Evolutionary conservation across 2,888 invertebrate genomes (phyloP), one percentile per base, ranked within the genome.

Genomic region (Chloroclystis v-ata): DNA sequence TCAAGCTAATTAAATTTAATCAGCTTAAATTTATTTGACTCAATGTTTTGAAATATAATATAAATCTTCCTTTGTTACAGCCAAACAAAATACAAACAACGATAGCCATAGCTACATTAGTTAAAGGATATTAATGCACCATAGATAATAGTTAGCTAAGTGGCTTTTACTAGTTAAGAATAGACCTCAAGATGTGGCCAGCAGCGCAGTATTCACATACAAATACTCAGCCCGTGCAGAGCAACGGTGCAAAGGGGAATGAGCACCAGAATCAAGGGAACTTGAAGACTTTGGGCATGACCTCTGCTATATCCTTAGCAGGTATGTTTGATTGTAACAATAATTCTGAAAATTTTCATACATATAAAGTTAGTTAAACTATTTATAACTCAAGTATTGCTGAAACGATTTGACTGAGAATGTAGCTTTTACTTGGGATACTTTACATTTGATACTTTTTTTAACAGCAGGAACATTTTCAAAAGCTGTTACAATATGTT

Each of bases 281-380:
- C 63, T 75, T 91, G 56, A 90, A 90, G 63, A 93, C 93, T 5
- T 70, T 95, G 69, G 98, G 98, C 45, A 96, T 98, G 93, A 98
- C 98, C 5, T 96, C 97, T 13, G 97, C 98, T 48, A 97, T 98
- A 57, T 97, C 96, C 60, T 89, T 93, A 71, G 96, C 97, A 52
- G 92, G 91, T 97, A 30, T 72, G 78, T 40, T 8, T 6, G 24
- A 6, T 24, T 24, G 24, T 5, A 24, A n/a, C n/a, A n/a, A n/a
- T n/a, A n/a, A n/a, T n/a, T n/a, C n/a, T n/a, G n/a, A n/a, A n/a
- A n/a, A n/a, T n/a, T n/a, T n/a, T n/a, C n/a, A n/a, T n/a, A n/a
- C n/a, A n/a, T n/a, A n/a, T n/a, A n/a, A n/a, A n/a, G n/a, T n/a
- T n/a, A n/a, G n/a, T n/a, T n/a, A n/a, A n/a, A n/a, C n/a, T n/a